These are phyloP conservation scores for Diadema setosum DNA, from an alignment of 35 echinoderm and acorn worm species.

Conservation along the genomic window DNA sequence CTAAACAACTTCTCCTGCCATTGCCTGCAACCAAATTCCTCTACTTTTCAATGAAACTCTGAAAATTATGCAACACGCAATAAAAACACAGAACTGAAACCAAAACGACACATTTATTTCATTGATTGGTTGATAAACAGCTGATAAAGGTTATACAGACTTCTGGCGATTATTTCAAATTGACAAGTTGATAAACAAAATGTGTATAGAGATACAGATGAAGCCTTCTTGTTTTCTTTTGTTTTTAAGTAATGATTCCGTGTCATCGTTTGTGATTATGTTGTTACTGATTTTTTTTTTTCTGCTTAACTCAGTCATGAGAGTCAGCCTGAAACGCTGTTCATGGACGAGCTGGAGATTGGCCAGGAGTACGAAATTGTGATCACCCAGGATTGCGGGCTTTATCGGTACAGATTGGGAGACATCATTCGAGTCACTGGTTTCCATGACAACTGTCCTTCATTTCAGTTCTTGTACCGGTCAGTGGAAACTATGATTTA, in stretches of 20 bases:
- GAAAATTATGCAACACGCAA: too few species aligned
- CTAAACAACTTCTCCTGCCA: too few species aligned
- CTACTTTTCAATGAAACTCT: too few species aligned
- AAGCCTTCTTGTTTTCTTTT: background rate
- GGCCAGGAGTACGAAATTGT: constrained; percentile 71
- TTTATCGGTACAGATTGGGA: constrained; percentile 64
- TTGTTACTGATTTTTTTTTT: background rate
- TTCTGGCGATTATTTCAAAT: background rate
- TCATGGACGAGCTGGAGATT: constrained; percentile 62
- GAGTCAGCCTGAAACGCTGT: constrained; percentile 12
- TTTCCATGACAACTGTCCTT: constrained; percentile 42
- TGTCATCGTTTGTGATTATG: background rate
- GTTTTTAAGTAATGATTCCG: background rate
- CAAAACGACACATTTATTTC: too few species aligned
- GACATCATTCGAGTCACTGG: constrained; percentile 41
- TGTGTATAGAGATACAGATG: background rate
- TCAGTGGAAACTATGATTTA: background rate
- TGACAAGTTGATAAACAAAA: background rate
- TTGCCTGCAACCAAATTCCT: too few species aligned
- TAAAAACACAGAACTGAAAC: too few species aligned
- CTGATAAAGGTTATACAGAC: too few species aligned
- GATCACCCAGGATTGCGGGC: constrained; percentile 35
- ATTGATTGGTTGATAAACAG: too few species aligned
- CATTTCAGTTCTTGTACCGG: constrained; percentile 37
- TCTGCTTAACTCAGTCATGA: background rate